Percentiles rank a stretch among this genome's conserved stretches.
phyloP scores from a whole-genome alignment of 2,888 invertebrate species.

The Eucera pruinosa region DNA sequence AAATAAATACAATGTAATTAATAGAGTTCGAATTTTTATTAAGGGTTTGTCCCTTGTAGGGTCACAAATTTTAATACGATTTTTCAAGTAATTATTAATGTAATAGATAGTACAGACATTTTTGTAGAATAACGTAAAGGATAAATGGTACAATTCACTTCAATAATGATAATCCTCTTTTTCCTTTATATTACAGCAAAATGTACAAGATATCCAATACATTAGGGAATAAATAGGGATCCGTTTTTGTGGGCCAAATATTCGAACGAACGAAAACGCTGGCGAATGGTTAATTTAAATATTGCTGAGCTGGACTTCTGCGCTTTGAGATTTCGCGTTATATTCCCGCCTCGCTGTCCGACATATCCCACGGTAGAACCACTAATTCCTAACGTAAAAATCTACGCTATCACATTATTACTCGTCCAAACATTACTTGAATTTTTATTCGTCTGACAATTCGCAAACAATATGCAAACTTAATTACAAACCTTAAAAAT shows the following conservation, averaged over 20 bases:
- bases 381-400: slow-evolving; percentile 16
- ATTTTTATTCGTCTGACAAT: too few species aligned
- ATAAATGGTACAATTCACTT: background rate
- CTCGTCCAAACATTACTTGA: background rate
- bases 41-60: too few species aligned
- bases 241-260: slow-evolving; percentile 24
- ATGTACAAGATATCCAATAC: slow-evolving; percentile 43
- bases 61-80: background rate
- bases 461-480: background rate
- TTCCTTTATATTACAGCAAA: background rate
- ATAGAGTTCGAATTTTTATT: background rate
- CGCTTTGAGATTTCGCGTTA: slow-evolving; percentile 34
- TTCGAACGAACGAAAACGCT: slow-evolving; percentile 54
- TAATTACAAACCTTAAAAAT: too few species aligned
- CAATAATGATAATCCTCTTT: background rate
- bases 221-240: slow-evolving; percentile 55
- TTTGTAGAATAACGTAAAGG: background rate
- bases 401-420: background rate
- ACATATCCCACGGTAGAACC: slow-evolving; percentile 1
- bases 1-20: background rate
- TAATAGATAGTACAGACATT: background rate
- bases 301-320: slow-evolving; percentile 54
- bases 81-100: background rate
- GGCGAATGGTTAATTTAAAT: slow-evolving; percentile 62
- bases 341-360: slow-evolving; percentile 5